Conservation (phyloP, 2,888 invertebrate species). For the Mactromeris polynyma region DNA sequence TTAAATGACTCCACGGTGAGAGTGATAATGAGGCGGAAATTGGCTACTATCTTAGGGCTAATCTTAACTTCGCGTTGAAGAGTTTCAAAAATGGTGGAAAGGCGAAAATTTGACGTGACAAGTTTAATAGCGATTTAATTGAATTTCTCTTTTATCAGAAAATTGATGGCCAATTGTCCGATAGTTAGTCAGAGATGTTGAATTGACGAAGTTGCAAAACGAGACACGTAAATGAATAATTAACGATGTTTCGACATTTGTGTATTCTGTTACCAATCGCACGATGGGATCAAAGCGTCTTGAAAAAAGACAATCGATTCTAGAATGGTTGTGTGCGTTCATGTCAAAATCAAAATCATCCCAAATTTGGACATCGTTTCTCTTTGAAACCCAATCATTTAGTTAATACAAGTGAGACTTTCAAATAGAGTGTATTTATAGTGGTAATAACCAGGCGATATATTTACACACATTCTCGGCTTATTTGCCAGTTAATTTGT, state of each 20-base stretch:
- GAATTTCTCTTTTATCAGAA: constrained; percentile 66
- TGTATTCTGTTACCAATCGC: constrained; percentile 34
- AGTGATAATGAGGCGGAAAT: constrained; percentile 67
- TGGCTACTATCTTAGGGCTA: constrained; percentile 62
- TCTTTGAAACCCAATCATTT: background rate
- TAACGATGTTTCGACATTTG: constrained; percentile 47
- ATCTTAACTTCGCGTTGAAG: constrained; percentile 52
- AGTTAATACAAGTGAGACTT: background rate
- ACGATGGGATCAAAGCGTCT: constrained; percentile 32
- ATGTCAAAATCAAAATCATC: constrained; percentile 13
- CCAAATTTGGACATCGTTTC: background rate
- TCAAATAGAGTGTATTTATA: background rate
- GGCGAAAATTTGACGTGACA: constrained; percentile 61
- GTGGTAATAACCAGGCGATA: background rate
- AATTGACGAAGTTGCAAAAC: constrained; percentile 34
- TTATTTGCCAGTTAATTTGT: constrained; percentile 4
- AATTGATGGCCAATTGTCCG: constrained; percentile 67
- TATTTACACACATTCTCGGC: background rate
- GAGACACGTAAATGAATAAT: constrained; percentile 60
- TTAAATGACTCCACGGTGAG: background rate
- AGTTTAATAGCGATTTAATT: constrained; percentile 66
- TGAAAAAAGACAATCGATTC: constrained; percentile 44
- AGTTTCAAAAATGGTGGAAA: constrained; percentile 46
- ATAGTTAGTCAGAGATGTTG: constrained; percentile 60
- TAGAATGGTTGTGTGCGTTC: background rate